Conservation (phyloP, 2,113 vertebrate genomes). For the Trochalopteron elliotii region DNA sequence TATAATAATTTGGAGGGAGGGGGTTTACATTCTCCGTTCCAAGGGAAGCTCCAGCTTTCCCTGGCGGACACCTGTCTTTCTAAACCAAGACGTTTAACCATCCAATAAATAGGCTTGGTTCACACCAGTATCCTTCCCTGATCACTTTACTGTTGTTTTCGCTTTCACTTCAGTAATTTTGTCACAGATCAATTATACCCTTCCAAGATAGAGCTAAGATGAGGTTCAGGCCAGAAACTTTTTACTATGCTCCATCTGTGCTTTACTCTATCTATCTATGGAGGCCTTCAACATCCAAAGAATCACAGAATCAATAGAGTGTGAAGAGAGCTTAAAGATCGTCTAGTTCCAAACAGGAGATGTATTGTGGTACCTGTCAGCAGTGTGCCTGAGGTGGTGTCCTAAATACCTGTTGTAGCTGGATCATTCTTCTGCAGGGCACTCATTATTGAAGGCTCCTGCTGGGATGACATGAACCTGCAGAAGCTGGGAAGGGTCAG, state of each 20-base stretch:
- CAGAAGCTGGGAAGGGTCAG: neutral
- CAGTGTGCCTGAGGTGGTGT: neutral
- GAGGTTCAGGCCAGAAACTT: neutral
- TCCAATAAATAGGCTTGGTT: neutral
- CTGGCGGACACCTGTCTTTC: no score
- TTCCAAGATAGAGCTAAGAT: neutral
- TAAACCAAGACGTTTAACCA: no score
- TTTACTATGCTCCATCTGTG: neutral
- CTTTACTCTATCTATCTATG: neutral
- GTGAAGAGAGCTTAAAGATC: neutral
- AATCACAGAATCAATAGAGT: neutral
- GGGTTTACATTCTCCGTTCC: no score
- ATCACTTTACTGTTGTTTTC: neutral
- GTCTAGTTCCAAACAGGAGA: neutral
- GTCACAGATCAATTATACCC: neutral
- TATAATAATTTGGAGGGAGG: no score
- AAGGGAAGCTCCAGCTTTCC: no score
- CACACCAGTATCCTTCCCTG: neutral
- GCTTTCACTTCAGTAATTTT: neutral
- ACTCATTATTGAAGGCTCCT: neutral
- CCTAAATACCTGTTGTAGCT: neutral
- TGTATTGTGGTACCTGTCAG: neutral
- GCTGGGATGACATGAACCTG: neutral
- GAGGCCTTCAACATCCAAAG: neutral
- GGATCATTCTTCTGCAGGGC: neutral